Evolutionary conservation across 2,888 invertebrate species (phyloP), one percentile per base, ranked within the genome.

Genomic region (Myathropa florea): DNA sequence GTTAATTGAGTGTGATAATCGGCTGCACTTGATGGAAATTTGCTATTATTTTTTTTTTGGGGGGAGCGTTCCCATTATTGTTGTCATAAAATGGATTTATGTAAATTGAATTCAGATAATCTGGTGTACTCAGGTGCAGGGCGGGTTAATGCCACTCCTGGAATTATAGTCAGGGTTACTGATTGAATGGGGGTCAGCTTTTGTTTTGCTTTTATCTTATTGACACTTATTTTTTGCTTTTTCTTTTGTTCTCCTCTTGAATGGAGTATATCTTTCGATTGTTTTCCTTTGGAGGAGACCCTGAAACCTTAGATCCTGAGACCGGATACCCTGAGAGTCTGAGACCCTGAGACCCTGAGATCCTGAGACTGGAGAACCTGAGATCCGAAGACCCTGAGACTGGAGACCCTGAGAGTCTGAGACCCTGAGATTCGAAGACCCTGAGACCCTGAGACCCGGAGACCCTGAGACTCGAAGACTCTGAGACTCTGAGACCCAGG

Each of bases 1-100:
- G 72, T 85, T 85, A 81, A 85, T 85, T 85, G 81, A 85, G 76
- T 80, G 60, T 77, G 70, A 78, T 81, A 85, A 77, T 81, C 72
- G 55, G 23, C 18, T 72, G 72, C 63, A 36, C 71, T 59, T 64
- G 28, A 61, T 14, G 57, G 33, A 63, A 80, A 80, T 53, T 59
- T 21, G 46, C 12, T 59, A 55, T 39, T 26, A 46, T 80, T n/a
- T 18, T 4, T 18, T 18, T 46, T 46, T 46, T 46, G 18, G 7
- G 46, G 18, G 46, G 1, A 53, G 61, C 21, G 18, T 23, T 18
- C 21, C 24, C 55, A 12, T 30, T 61, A 30, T 33, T 12, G 23
- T 46, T 65, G 67, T 79, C 61, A 80, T 53, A 21, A 46, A 53
- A 46, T 3, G 21, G 61, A 18, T 46, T 18, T 46, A 61, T 71